phyloP scores from a whole-genome alignment of 2,113 vertebrate genomes.

The Lipophrys pholis region DNA sequence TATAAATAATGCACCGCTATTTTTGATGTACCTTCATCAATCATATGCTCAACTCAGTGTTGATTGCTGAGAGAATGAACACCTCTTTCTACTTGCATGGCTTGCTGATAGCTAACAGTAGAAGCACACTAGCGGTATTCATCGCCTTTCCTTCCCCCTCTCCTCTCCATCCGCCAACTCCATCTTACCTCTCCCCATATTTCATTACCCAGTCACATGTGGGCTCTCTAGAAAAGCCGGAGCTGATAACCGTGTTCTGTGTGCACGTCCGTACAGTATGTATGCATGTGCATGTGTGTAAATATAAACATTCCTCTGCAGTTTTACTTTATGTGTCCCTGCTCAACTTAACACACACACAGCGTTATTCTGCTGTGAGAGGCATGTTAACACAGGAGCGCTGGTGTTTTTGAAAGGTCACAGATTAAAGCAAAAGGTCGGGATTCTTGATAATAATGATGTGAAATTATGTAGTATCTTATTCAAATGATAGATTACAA shows the following conservation, averaged over 20 bases:
- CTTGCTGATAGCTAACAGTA: slow-evolving; percentile 10
- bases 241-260: background rate
- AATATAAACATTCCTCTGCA: slow-evolving; percentile 31
- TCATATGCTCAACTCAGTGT: background rate
- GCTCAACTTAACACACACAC: background rate
- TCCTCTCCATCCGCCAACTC: slow-evolving; percentile 16
- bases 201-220: slow-evolving; percentile 41
- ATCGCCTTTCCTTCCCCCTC: slow-evolving; percentile 32
- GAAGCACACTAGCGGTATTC: slow-evolving; percentile 53
- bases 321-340: background rate
- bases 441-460: too few species aligned
- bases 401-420: slow-evolving; percentile 4
- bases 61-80: slow-evolving; percentile 3
- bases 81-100: slow-evolving; percentile 22
- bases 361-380: slow-evolving; percentile 16
- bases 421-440: background rate
- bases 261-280: background rate
- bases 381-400: background rate
- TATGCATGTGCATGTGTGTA: slow-evolving; percentile 13
- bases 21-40: slow-evolving; percentile 12
- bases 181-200: slow-evolving; percentile 32
- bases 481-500: too few species aligned
- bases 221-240: slow-evolving; percentile 11
- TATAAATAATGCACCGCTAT: background rate
- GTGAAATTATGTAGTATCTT: too few species aligned